Conservation (phyloP, 2,797 vertebrate genomes). For the Potorous gilbertii region DNA sequence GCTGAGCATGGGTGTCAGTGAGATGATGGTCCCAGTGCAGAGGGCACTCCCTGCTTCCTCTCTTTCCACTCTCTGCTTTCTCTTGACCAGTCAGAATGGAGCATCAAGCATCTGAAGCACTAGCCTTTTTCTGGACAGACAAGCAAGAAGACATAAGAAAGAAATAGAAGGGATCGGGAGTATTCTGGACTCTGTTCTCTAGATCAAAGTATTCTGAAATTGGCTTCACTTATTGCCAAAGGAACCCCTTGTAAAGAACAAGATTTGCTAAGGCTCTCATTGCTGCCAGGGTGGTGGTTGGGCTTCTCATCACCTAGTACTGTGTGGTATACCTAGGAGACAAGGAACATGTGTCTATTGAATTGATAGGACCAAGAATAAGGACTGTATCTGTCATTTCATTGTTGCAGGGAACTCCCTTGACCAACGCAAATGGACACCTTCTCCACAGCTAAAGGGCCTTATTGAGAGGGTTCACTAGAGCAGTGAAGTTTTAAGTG, state of each 20-base stretch:
- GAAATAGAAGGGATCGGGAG: neutral
- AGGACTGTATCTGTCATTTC: neutral
- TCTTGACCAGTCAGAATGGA: neutral
- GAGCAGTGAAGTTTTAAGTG: neutral
- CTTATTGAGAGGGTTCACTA: neutral
- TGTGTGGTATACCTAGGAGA: neutral
- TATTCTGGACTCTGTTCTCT: neutral
- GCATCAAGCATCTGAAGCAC: neutral
- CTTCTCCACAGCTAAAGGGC: neutral
- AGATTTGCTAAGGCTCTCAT: neutral
- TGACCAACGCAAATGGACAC: neutral
- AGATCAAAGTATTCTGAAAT: neutral
- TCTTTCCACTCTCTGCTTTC: neutral
- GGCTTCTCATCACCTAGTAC: neutral
- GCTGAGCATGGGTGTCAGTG: neutral
- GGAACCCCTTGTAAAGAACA: neutral
- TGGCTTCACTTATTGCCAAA: neutral
- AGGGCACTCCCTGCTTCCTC: neutral
- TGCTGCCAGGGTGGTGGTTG: neutral
- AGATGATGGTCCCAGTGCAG: neutral
- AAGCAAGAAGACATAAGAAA: neutral
- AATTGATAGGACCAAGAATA: neutral
- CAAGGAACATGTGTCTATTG: neutral
- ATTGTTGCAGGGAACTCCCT: neutral
- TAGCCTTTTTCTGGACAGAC: constrained; percentile 17